A percentile compares a stretch with the other conserved stretches of the same genome.
Evolutionary conservation across 2,888 invertebrate genomes (phyloP).

Genomic region (Macropis europaea): DNA sequence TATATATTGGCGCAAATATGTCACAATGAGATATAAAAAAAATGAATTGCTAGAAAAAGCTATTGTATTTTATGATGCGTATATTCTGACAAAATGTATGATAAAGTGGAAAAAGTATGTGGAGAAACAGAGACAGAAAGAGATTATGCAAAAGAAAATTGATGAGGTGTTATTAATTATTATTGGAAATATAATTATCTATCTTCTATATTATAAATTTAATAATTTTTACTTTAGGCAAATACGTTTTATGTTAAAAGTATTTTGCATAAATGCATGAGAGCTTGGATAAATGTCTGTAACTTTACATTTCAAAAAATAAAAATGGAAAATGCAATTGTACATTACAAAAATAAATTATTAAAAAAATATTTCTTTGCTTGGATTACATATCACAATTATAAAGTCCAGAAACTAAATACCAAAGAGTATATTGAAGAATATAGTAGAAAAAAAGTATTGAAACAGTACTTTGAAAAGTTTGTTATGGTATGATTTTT

Average conservation of each 20-base stretch:
- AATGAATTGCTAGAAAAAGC: not conserved
- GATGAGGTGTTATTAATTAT: slow-evolving; percentile 3
- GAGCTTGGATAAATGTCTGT: slow-evolving; percentile 17
- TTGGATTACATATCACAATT: slow-evolving; percentile 50
- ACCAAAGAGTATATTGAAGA: not conserved
- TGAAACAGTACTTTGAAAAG: slow-evolving; percentile 35
- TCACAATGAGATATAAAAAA: slow-evolving; percentile 17
- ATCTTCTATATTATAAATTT: not conserved
- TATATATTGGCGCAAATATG: slow-evolving; percentile 25
- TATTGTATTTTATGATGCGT: not conserved
- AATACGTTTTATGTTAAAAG: slow-evolving; percentile 2
- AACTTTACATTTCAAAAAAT: not conserved
- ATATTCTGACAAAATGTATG: slow-evolving; percentile 32
- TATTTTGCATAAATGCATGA: slow-evolving; percentile 12
- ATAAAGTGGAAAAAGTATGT: slow-evolving; percentile 29
- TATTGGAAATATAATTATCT: not conserved
- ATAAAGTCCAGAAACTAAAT: slow-evolving; percentile 33
- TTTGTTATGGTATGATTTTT: slow-evolving; percentile 47
- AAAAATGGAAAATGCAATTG: slow-evolving; percentile 18
- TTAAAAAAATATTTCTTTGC: slow-evolving; percentile 29
- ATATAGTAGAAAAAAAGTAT: slow-evolving; percentile 32
- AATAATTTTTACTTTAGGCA: slow-evolving; percentile 27
- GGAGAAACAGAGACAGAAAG: not conserved
- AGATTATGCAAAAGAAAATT: not conserved
- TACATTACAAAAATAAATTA: slow-evolving; percentile 33